phyloP scores from a whole-genome alignment of 1,140 invertebrate species.

The Hycleus phaleratus region DNA sequence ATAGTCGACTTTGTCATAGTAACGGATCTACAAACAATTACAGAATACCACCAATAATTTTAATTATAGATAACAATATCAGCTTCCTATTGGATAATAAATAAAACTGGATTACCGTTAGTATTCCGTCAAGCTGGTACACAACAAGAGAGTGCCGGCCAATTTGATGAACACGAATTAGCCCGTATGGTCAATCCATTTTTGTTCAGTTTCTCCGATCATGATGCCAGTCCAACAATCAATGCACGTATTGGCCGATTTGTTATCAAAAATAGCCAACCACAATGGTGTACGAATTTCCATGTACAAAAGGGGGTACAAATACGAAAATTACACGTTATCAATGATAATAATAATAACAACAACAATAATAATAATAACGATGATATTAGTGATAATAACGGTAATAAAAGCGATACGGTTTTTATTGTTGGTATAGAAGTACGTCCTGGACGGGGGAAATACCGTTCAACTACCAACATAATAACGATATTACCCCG shows the following conservation, averaged over 20 bases:
- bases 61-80: slow-evolving; percentile 64
- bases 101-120: slow-evolving; percentile 90
- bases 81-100: slow-evolving; percentile 92
- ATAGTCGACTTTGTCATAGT: too few species aligned
- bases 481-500: slow-evolving; percentile 89
- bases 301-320: slow-evolving; percentile 65
- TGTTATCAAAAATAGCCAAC: slow-evolving; percentile 53
- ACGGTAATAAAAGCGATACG: slow-evolving; percentile 56
- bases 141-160: slow-evolving; percentile 74
- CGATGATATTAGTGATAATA: slow-evolving; percentile 45
- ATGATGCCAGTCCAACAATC: slow-evolving; percentile 62
- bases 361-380: slow-evolving; percentile 47
- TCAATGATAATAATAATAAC: slow-evolving; percentile 46
- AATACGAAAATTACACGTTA: slow-evolving; percentile 44
- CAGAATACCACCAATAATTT: too few species aligned
- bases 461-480: slow-evolving; percentile 74
- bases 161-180: slow-evolving; percentile 90
- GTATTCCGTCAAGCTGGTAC: slow-evolving; percentile 88
- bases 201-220: slow-evolving; percentile 87
- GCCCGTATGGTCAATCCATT: slow-evolving; percentile 89
- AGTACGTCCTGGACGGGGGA: slow-evolving; percentile 76
- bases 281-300: slow-evolving; percentile 45
- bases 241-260: slow-evolving; percentile 65
- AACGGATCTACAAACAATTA: too few species aligned
- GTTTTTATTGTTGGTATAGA: slow-evolving; percentile 80